These are phyloP conservation scores for Odocoileus virginianus DNA, from an alignment of 2,113 vertebrate genomes.

Conservation along the genomic window DNA sequence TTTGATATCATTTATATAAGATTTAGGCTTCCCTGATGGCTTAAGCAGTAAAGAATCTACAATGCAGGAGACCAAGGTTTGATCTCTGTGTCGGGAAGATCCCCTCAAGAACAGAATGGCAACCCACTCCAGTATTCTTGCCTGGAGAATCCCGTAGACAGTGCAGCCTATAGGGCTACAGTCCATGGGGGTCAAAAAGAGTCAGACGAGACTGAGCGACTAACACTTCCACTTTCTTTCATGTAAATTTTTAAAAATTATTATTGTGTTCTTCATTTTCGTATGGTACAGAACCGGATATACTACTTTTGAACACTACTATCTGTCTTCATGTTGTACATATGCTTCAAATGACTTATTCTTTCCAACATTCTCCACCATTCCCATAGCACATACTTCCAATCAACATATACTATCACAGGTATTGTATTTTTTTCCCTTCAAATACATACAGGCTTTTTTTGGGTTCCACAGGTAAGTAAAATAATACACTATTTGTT, in stretches of 20 bases:
- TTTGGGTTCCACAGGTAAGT: not conserved
- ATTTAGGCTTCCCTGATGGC: not conserved
- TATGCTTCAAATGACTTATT: not conserved
- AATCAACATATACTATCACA: not conserved
- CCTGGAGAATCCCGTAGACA: not conserved
- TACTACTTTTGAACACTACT: not conserved
- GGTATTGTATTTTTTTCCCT: not conserved
- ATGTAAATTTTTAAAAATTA: not conserved
- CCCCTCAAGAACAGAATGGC: rapidly evolving
- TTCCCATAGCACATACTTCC: not conserved
- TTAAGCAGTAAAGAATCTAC: not conserved
- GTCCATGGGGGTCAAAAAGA: not conserved
- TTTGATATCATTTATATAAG: not conserved
- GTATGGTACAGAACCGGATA: not conserved
- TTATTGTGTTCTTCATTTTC: not conserved
- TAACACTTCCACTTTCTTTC: not conserved
- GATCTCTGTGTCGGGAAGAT: not conserved
- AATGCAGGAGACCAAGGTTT: not conserved
- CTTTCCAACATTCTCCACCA: not conserved
- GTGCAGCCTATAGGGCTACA: not conserved
- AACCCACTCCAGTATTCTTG: not conserved
- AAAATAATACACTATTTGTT: not conserved
- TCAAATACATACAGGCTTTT: not conserved
- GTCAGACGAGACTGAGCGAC: rapidly evolving
- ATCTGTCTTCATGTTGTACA: not conserved